Evolutionary conservation across 2,888 invertebrate species (phyloP).

Genomic region (Trachelus iudaicus): DNA sequence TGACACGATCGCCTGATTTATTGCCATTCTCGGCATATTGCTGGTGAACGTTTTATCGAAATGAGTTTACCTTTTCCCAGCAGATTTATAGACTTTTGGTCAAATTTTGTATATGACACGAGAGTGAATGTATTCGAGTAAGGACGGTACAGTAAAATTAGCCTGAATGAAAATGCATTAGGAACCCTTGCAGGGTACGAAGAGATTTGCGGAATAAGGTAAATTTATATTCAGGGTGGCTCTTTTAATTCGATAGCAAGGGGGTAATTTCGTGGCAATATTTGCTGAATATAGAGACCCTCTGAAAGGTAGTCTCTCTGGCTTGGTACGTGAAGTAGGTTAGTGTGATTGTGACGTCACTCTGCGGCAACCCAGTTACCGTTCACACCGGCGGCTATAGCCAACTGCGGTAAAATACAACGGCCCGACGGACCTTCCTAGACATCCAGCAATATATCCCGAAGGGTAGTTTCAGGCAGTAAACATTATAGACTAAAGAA

Average conservation of each 20-base stretch:
- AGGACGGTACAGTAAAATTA: neutral
- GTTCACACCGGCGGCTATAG: conserved; percentile 38
- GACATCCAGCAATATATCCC: neutral
- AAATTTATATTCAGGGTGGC: neutral
- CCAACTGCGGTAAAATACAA: conserved; percentile 53
- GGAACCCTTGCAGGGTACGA: neutral
- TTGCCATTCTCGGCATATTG: neutral
- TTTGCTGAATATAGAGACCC: conserved; percentile 31
- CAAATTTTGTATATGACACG: neutral
- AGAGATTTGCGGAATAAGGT: neutral
- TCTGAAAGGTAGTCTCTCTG: conserved; percentile 14
- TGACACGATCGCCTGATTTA: neutral
- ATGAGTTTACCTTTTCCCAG: neutral
- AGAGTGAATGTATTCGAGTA: neutral
- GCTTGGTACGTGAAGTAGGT: conserved; percentile 40
- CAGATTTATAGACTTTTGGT: neutral
- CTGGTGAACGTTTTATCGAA: neutral
- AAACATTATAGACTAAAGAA: neutral
- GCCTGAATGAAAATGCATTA: neutral
- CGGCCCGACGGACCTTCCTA: conserved; percentile 10
- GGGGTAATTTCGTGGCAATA: conserved; percentile 37
- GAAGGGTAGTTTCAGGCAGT: neutral
- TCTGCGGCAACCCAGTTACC: conserved; percentile 62
- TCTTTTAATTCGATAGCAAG: neutral
- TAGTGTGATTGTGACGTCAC: conserved; percentile 61